Conservation (phyloP, 2,113 vertebrate species). For the Callithrix jacchus region DNA sequence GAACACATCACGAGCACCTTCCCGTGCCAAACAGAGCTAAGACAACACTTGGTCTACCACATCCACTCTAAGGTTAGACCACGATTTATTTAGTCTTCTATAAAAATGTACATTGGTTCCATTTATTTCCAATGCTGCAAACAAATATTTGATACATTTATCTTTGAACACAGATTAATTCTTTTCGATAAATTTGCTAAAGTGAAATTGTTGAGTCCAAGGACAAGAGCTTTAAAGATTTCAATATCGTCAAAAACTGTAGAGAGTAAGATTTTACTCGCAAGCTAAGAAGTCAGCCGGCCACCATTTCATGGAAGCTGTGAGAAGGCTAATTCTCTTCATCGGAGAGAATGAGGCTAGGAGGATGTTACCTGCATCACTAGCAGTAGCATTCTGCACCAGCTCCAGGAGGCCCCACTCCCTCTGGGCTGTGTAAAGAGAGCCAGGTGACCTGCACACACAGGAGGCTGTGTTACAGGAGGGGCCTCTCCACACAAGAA, state of each 20-base stretch:
- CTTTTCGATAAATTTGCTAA: neutral
- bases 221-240: neutral
- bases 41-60: too few species aligned
- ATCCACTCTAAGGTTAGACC: neutral
- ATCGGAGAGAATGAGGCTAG: neutral
- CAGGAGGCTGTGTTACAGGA: neutral
- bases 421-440: neutral
- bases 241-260: neutral
- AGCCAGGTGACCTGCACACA: neutral
- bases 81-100: neutral
- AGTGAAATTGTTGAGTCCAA: neutral
- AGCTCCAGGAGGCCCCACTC: neutral
- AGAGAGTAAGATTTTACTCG: neutral
- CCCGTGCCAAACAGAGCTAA: neutral
- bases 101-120: neutral
- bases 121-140: neutral
- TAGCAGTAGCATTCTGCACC: neutral
- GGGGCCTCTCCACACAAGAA: too few species aligned
- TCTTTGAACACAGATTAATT: neutral
- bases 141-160: fast-evolving
- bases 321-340: neutral
- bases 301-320: neutral
- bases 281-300: neutral
- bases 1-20: neutral
- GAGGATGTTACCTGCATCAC: neutral